Conservation (phyloP, 2,797 vertebrate species). For the Sebastes goodei region DNA sequence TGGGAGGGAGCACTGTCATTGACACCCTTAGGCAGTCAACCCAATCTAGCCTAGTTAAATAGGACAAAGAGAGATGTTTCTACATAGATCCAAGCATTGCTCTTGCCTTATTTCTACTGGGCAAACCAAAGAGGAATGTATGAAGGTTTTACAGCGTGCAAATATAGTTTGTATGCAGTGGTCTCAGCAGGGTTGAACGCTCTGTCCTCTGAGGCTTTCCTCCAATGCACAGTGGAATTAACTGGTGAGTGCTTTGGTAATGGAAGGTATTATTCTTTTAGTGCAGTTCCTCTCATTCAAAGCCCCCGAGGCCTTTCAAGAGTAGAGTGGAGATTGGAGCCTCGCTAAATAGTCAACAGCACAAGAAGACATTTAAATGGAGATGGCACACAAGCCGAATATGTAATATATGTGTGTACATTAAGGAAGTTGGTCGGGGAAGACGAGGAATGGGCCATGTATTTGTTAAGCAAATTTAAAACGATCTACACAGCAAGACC, state of each 20-base stretch:
- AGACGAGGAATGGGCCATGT: background rate
- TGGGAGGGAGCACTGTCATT: conserved; percentile 61
- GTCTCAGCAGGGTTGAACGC: conserved; percentile 41
- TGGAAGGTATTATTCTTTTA: conserved; percentile 79
- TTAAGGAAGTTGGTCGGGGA: conserved; percentile 34
- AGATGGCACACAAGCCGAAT: conserved; percentile 51
- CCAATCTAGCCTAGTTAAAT: conserved; percentile 65
- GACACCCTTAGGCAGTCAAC: conserved; percentile 60
- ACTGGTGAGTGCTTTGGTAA: conserved; percentile 74
- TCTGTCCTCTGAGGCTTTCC: conserved; percentile 50
- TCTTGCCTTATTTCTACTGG: background rate
- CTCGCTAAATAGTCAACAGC: conserved; percentile 60
- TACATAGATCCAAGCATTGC: background rate
- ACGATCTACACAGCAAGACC: conserved; percentile 12
- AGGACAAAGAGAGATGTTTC: conserved; percentile 55
- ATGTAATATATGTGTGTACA: conserved; percentile 24
- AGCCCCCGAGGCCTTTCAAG: conserved; percentile 59
- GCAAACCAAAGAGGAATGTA: background rate
- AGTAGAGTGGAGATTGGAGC: conserved; percentile 51
- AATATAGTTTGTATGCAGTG: conserved; percentile 15
- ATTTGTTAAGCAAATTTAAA: conserved; percentile 50
- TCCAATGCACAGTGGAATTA: conserved; percentile 56
- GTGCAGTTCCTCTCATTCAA: conserved; percentile 67
- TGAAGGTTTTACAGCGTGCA: background rate
- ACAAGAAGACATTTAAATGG: conserved; percentile 64